A percentile compares a stretch with the other conserved stretches of the same genome.
These are phyloP conservation scores for Athalia circularis DNA, from an alignment of 2,888 invertebrate genomes.

Conservation along the genomic window DNA sequence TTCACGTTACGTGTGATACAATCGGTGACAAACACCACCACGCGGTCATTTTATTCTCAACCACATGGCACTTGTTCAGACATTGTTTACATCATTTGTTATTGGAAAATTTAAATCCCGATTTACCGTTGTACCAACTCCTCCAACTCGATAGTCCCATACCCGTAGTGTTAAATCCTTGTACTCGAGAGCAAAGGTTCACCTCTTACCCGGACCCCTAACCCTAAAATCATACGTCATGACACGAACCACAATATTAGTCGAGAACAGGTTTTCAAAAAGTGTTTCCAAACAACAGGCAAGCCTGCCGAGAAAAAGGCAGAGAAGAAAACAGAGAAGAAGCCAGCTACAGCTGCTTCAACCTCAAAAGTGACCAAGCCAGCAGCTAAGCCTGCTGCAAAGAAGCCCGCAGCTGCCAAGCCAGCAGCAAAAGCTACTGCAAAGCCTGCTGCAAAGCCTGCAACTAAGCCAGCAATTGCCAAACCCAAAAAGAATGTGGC, in stretches of 20 bases:
- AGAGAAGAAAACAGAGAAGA: conserved; percentile 77
- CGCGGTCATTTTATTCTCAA: conserved; percentile 23
- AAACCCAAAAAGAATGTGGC: conserved; percentile 77
- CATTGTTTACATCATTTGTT: conserved; percentile 11
- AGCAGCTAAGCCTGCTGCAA: conserved; percentile 73
- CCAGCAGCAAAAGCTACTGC: conserved; percentile 61
- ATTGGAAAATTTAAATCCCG: neutral
- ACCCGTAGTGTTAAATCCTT: no score
- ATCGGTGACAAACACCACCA: conserved; percentile 24
- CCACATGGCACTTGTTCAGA: conserved; percentile 34
- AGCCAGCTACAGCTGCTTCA: conserved; percentile 73
- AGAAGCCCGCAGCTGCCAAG: conserved; percentile 72
- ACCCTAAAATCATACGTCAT: conserved; percentile 35
- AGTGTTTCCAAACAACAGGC: conserved; percentile 51
- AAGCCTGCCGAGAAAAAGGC: conserved; percentile 75
- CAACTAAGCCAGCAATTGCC: conserved; percentile 73
- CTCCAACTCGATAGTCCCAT: no score
- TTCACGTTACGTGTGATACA: neutral
- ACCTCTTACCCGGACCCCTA: neutral
- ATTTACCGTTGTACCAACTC: neutral
- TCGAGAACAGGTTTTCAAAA: no score
- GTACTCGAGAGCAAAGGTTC: no score
- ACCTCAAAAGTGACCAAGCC: conserved; percentile 69
- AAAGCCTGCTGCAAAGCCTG: conserved; percentile 64
- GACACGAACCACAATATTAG: neutral